These are phyloP conservation scores for Phenacoccus solenopsis DNA, from an alignment of 1,140 invertebrate species.

Conservation along the genomic window DNA sequence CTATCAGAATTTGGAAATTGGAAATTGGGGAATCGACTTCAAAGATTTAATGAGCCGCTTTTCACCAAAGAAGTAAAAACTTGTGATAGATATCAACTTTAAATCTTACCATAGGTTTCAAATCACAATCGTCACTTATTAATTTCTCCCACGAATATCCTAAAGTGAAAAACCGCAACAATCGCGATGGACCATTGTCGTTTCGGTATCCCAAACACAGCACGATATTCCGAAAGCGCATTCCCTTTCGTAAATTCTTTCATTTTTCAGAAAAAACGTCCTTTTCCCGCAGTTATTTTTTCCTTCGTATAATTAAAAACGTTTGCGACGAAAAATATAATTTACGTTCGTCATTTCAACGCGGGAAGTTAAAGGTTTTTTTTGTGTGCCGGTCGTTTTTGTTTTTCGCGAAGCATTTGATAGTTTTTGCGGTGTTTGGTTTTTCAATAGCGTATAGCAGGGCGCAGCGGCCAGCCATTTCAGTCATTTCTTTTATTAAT, in stretches of 20 bases:
- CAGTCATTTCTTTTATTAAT: constrained; percentile 18
- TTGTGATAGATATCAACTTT: too few relatives aligned
- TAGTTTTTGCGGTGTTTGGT: constrained; percentile 10
- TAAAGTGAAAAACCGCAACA: too few relatives aligned
- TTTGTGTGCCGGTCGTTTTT: not conserved
- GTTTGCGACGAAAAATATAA: constrained; percentile 17
- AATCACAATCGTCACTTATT: too few relatives aligned
- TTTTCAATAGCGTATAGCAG: constrained; percentile 6
- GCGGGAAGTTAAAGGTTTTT: constrained; percentile 1
- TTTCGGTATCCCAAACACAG: not conserved
- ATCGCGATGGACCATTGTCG: too few relatives aligned
- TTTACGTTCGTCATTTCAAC: constrained; percentile 15
- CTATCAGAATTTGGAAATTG: too few relatives aligned
- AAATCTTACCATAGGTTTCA: too few relatives aligned
- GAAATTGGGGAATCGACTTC: too few relatives aligned
- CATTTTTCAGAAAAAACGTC: constrained; percentile 11
- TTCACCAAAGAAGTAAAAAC: too few relatives aligned
- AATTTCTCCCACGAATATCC: too few relatives aligned
- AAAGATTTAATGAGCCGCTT: too few relatives aligned
- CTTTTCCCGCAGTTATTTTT: not conserved
- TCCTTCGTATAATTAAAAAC: constrained; percentile 13
- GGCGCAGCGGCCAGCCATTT: not conserved
- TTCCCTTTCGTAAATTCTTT: constrained; percentile 13
- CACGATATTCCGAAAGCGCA: not conserved
- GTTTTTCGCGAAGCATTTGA: not conserved